phyloP scores from a whole-genome alignment of 1,140 invertebrate species.

The Kradibia gibbosae region DNA sequence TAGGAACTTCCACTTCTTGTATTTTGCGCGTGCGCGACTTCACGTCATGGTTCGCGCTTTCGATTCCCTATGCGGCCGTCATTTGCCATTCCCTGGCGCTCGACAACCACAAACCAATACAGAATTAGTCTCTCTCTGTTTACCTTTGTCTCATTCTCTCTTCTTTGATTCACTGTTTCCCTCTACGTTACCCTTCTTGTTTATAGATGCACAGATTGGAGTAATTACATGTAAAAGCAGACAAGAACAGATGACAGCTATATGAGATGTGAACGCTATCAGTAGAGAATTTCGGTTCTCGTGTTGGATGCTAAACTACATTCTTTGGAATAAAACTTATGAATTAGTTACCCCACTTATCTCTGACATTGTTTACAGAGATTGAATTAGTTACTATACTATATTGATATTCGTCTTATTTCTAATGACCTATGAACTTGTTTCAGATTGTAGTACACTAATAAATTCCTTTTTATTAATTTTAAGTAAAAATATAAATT shows the following conservation, averaged over 20 bases:
- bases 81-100: constrained; percentile 13
- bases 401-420: too few relatives aligned
- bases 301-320: too few relatives aligned
- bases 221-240: constrained; percentile 9
- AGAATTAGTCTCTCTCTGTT: constrained; percentile 23
- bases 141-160: not conserved
- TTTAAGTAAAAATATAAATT: too few relatives aligned
- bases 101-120: constrained; percentile 21
- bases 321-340: too few relatives aligned
- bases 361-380: too few relatives aligned
- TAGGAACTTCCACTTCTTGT: not conserved
- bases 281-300: not conserved
- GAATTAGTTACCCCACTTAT: too few relatives aligned
- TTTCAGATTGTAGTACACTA: too few relatives aligned
- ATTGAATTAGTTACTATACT: too few relatives aligned
- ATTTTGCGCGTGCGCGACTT: not conserved
- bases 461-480: too few relatives aligned
- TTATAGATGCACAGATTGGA: not conserved
- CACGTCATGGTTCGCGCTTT: not conserved
- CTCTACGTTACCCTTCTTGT: not conserved
- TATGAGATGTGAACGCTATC: not conserved
- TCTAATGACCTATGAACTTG: too few relatives aligned
- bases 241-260: not conserved
- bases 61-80: constrained; percentile 20
- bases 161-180: not conserved